phyloP scores from a whole-genome alignment of 1,140 invertebrate genomes.

The Drosophila tristis region DNA sequence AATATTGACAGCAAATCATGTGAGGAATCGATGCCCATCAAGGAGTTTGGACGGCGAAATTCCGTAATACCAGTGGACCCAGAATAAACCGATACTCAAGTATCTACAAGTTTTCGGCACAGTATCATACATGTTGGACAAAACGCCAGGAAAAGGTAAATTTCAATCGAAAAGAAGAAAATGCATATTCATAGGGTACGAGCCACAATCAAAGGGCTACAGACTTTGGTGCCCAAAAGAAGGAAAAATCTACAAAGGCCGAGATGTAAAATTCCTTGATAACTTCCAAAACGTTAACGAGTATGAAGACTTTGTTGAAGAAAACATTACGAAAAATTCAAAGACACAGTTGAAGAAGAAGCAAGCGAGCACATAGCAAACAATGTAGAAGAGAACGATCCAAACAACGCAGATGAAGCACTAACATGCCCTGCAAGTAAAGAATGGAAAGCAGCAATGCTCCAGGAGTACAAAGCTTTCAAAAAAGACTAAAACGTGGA shows the following conservation, averaged over 20 bases:
- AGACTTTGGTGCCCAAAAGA: slow-evolving; percentile 5
- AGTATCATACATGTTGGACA: background rate
- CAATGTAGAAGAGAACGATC: background rate
- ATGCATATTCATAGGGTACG: background rate
- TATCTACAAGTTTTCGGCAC: background rate
- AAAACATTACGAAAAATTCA: background rate
- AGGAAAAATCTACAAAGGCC: slow-evolving; percentile 6
- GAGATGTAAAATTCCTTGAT: slow-evolving; percentile 9
- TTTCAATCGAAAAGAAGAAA: background rate
- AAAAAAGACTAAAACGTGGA: too few relatives aligned
- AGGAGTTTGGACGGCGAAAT: slow-evolving; percentile 36
- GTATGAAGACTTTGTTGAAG: slow-evolving; percentile 1
- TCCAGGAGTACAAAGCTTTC: too few relatives aligned
- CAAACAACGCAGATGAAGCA: too few relatives aligned
- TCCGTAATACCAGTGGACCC: background rate
- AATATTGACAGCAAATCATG: slow-evolving; percentile 30
- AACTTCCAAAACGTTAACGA: slow-evolving; percentile 1
- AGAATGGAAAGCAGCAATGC: too few relatives aligned
- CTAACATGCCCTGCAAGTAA: too few relatives aligned
- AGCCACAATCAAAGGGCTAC: background rate
- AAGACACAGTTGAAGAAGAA: background rate
- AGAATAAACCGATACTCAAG: background rate
- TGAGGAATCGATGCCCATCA: slow-evolving; percentile 67
- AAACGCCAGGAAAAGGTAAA: background rate
- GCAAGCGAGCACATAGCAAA: background rate